Evolutionary conservation across 2,113 vertebrate species (phyloP).

Genomic region (Taxidea taxus): DNA sequence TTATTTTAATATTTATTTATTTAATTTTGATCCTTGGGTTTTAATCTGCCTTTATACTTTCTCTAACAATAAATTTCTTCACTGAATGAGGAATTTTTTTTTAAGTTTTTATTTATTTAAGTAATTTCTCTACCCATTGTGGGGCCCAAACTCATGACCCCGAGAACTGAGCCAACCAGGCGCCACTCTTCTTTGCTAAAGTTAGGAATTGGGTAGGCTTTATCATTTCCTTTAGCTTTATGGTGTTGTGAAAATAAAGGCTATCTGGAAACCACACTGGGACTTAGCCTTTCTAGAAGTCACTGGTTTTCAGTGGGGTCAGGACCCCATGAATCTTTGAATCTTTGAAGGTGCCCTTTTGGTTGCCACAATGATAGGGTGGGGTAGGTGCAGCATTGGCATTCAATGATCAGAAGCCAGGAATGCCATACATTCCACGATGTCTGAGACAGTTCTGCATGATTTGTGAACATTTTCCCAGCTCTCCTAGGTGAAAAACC

Average conservation of each 20-base stretch:
- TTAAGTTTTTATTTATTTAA: neutral
- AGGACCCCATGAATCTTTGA: neutral
- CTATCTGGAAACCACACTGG: neutral
- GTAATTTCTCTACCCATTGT: neutral
- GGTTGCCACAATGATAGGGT: neutral
- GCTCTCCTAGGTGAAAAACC: slow-evolving; percentile 10
- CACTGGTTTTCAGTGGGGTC: neutral
- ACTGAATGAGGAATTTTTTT: neutral
- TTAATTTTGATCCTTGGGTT: neutral
- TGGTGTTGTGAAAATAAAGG: slow-evolving; percentile 19
- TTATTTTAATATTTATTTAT: no score
- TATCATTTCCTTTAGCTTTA: neutral
- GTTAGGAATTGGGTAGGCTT: slow-evolving; percentile 18
- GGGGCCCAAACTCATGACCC: neutral
- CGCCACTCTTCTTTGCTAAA: neutral
- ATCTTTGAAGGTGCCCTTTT: neutral
- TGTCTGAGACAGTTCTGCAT: neutral
- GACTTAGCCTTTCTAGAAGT: neutral
- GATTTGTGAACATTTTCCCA: neutral
- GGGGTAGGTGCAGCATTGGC: neutral
- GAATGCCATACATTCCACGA: neutral
- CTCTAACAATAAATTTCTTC: neutral
- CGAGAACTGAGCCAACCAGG: neutral
- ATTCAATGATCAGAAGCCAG: neutral
- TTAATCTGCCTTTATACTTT: slow-evolving; percentile 13